Conservation (phyloP, 2,113 vertebrate genomes). For the Sinocyclocheilus grahami region DNA sequence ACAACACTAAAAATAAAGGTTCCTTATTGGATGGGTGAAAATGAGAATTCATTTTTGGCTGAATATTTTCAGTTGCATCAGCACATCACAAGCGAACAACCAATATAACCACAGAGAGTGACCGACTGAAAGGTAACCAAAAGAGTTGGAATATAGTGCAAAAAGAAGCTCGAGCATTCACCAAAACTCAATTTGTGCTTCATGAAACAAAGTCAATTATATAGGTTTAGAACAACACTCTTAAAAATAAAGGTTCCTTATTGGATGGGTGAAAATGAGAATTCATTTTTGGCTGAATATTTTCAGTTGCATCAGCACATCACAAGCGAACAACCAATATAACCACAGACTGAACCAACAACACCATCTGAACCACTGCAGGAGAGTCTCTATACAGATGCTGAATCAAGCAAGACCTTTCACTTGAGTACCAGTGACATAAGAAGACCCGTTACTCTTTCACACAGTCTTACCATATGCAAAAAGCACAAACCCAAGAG, state of each 20-base stretch:
- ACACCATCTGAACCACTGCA: not conserved
- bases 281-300: not conserved
- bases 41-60: not conserved
- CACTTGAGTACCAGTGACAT: conserved; percentile 32
- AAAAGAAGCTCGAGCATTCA: not conserved
- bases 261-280: not conserved
- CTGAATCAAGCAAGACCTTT: not conserved
- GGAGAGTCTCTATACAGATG: not conserved
- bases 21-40: not conserved
- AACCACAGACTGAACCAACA: not conserved
- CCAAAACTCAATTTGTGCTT: not conserved
- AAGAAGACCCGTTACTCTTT: conserved; percentile 26
- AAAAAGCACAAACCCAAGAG: not conserved
- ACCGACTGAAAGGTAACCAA: no score
- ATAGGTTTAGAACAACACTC: not conserved
- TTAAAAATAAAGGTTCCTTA: not conserved
- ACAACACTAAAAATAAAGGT: not conserved
- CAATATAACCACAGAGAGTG: not conserved
- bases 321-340: not conserved
- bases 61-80: not conserved
- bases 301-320: not conserved
- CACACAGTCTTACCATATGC: conserved; percentile 14
- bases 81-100: no score
- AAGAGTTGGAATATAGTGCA: not conserved
- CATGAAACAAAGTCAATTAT: not conserved